Conservation (phyloP, 2,113 vertebrate species). For the Chionomys nivalis region DNA sequence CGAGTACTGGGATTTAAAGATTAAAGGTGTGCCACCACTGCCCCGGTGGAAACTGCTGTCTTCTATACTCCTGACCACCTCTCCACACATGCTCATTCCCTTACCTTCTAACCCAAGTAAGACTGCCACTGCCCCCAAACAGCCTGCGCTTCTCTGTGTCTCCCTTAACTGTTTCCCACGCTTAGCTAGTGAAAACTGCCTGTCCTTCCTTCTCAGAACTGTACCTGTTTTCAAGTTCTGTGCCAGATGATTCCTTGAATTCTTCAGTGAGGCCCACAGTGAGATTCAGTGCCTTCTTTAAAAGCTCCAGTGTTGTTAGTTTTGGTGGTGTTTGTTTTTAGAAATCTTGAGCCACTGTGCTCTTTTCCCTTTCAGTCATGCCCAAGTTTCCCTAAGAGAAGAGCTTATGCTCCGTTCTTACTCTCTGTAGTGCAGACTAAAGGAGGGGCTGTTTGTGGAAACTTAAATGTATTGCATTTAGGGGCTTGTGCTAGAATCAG, state of each 20-base stretch:
- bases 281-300: not conserved
- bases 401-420: not conserved
- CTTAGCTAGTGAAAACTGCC: not conserved
- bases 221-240: not conserved
- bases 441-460: not conserved
- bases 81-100: not conserved
- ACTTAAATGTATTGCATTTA: not conserved
- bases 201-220: not conserved
- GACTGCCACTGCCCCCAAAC: not conserved
- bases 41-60: not conserved
- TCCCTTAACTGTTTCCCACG: not conserved
- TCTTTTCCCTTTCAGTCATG: not conserved
- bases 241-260: not conserved
- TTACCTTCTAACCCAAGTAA: not conserved
- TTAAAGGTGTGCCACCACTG: too few relatives aligned
- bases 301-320: not conserved
- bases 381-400: not conserved
- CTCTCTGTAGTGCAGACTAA: not conserved
- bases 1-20: too few relatives aligned
- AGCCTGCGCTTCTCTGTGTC: not conserved
- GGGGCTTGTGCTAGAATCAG: not conserved
- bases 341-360: not conserved
- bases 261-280: not conserved
- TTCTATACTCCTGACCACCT: not conserved
- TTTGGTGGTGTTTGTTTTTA: not conserved